Evolutionary conservation across 1,140 invertebrate species (phyloP).

Genomic region (Goniozus legneri): DNA sequence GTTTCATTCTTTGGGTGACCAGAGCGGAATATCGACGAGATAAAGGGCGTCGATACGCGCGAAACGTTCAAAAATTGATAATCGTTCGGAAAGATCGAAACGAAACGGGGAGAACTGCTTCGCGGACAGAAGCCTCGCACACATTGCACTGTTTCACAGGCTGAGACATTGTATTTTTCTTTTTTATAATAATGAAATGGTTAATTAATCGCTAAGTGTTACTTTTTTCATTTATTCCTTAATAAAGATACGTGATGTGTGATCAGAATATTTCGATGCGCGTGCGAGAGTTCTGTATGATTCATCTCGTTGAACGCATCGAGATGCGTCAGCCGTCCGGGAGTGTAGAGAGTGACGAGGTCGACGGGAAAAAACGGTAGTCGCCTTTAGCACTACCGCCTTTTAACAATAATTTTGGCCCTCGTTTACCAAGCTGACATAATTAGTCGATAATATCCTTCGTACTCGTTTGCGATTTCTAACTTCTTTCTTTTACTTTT

Average conservation of each 20-base stretch:
- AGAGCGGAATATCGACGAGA: no score
- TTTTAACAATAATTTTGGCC: no score
- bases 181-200: slow-evolving; percentile 32
- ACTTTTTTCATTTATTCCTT: slow-evolving; percentile 20
- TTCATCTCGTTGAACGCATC: background rate
- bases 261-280: slow-evolving; percentile 18
- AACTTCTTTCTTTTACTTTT: slow-evolving; percentile 9
- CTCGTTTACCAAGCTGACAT: background rate
- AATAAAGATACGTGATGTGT: slow-evolving; percentile 19
- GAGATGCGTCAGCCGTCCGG: no score
- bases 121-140: slow-evolving; percentile 11
- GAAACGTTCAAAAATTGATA: no score
- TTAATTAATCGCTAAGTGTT: slow-evolving; percentile 40
- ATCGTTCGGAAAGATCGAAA: no score
- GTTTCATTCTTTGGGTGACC: no score
- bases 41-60: no score
- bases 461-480: slow-evolving; percentile 7
- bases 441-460: background rate
- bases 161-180: no score
- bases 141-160: slow-evolving; percentile 32
- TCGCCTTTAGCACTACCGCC: no score
- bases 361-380: no score
- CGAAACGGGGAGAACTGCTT: slow-evolving; percentile 6
- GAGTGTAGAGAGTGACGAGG: no score
- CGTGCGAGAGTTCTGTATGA: slow-evolving; percentile 8